phyloP scores from a whole-genome alignment of 2,797 vertebrate genomes.

The Myripristis murdjan region DNA sequence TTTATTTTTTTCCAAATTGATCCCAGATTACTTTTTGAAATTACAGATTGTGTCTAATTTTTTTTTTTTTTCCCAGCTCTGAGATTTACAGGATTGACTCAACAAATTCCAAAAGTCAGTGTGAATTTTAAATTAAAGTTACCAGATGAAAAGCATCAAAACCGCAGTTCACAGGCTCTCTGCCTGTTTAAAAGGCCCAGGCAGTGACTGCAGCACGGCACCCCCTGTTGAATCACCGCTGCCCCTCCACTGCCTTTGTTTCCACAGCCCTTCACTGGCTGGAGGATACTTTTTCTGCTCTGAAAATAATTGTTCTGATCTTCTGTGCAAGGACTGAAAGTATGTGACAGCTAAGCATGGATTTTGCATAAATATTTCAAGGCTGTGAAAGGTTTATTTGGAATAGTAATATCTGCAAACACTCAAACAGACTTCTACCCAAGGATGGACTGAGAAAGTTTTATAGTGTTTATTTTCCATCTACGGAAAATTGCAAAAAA shows the following conservation, averaged over 20 bases:
- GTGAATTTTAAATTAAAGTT: neutral
- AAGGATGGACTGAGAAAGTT: conserved; percentile 1
- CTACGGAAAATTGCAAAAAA: neutral
- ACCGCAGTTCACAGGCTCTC: neutral
- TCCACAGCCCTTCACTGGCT: neutral
- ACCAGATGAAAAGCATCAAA: neutral
- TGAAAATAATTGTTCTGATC: neutral
- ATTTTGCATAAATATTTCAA: neutral
- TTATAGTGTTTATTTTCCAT: conserved; percentile 12
- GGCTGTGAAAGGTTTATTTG: neutral
- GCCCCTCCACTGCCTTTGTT: neutral
- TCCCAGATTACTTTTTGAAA: too few species aligned
- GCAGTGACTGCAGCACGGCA: neutral
- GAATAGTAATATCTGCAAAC: neutral
- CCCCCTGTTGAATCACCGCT: neutral
- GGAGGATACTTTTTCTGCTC: neutral
- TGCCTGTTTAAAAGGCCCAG: neutral
- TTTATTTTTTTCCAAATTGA: too few species aligned
- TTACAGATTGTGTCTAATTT: too few species aligned
- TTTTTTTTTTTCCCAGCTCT: too few species aligned
- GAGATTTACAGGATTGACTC: neutral
- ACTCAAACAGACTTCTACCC: neutral
- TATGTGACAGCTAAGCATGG: neutral
- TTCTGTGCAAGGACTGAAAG: neutral
- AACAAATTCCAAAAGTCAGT: neutral